phyloP scores from a whole-genome alignment of 2,113 vertebrate genomes.

The Dolichallabes microphthalmus region DNA sequence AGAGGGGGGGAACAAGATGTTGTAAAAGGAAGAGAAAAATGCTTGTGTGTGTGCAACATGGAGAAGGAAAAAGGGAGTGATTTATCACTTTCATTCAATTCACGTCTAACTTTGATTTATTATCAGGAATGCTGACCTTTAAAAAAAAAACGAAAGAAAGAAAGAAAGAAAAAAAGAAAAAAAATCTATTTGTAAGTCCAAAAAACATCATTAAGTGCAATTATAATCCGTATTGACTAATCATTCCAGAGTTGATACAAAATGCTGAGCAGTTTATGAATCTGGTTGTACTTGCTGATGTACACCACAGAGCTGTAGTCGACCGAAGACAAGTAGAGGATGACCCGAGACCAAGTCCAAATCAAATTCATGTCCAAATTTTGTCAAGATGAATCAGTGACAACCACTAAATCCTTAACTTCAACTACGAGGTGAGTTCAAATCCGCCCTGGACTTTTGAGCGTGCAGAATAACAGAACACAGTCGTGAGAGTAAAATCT shows the following conservation, averaged over 20 bases:
- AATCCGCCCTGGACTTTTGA: no score
- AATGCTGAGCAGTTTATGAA: neutral
- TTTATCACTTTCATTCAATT: slow-evolving; percentile 12
- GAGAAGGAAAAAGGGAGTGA: neutral
- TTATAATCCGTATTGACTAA: neutral
- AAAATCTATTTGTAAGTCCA: neutral
- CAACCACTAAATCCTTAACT: neutral
- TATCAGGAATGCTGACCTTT: neutral
- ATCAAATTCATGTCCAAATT: neutral
- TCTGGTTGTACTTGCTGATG: neutral
- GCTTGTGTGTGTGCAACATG: slow-evolving; percentile 22
- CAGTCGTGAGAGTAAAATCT: no score
- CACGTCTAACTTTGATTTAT: neutral
- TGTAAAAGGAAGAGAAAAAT: neutral
- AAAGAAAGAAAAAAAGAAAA: no score
- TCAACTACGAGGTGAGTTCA: neutral
- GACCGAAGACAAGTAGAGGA: no score
- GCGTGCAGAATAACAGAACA: no score
- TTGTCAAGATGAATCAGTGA: neutral
- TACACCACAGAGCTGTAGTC: neutral
- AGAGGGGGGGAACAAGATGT: neutral
- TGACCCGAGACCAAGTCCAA: neutral
- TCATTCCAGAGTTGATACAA: neutral
- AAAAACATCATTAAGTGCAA: neutral
- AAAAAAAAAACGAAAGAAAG: neutral